These are phyloP conservation scores for Hippocampus comes DNA, from an alignment of 2,113 vertebrate genomes.

Conservation along the genomic window DNA sequence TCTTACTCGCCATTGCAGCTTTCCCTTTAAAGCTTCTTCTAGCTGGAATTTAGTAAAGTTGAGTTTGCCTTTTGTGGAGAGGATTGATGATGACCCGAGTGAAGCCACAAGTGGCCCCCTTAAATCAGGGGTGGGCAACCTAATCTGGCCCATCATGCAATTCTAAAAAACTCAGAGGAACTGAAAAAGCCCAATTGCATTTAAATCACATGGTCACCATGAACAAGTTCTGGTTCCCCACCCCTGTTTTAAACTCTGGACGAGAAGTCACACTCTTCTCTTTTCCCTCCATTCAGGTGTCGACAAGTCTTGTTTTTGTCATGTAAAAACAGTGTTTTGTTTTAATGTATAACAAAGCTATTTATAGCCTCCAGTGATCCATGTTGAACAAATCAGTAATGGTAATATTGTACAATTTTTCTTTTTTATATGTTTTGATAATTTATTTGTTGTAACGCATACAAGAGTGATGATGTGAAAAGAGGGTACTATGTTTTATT, in stretches of 20 bases:
- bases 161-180: neutral
- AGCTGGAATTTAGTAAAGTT: neutral
- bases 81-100: neutral
- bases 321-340: conserved; percentile 34
- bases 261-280: conserved; percentile 6
- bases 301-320: conserved; percentile 56
- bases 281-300: conserved; percentile 22
- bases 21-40: conserved; percentile 43
- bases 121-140: neutral
- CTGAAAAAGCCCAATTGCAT: too few species aligned
- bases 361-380: conserved; percentile 54
- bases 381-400: conserved; percentile 67
- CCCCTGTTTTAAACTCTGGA: neutral
- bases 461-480: conserved; percentile 42
- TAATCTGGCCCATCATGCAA: neutral
- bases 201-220: neutral
- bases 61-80: neutral
- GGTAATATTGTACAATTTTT: conserved; percentile 47
- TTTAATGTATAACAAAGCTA: conserved; percentile 56
- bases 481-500: conserved; percentile 60
- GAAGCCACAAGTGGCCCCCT: neutral
- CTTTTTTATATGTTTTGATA: conserved; percentile 70
- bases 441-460: conserved; percentile 70
- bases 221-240: neutral
- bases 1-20: neutral